Evolutionary conservation across 2,888 invertebrate genomes (phyloP).

Genomic region (Philaethria dido): DNA sequence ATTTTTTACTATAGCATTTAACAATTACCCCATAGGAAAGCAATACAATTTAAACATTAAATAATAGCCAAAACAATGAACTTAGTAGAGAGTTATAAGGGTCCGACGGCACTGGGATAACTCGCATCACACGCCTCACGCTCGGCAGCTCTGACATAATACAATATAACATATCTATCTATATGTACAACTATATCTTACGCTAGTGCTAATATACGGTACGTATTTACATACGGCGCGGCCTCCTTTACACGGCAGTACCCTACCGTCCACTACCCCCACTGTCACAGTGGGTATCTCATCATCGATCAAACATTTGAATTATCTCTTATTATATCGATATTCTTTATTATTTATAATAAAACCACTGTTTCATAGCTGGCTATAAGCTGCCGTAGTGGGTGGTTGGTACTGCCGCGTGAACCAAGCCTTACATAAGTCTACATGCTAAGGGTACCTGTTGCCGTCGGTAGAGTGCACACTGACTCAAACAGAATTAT

Average conservation of each 20-base stretch:
- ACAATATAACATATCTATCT: constrained; percentile 8
- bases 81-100: background rate
- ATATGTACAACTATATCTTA: constrained; percentile 29
- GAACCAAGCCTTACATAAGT: constrained; percentile 12
- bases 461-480: constrained; percentile 22
- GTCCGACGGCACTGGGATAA: background rate
- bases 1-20: too few relatives aligned
- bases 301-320: too few relatives aligned
- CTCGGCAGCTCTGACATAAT: constrained; percentile 1
- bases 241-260: background rate
- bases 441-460: constrained; percentile 19
- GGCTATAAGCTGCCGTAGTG: too few relatives aligned
- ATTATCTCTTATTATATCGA: background rate
- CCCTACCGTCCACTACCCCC: too few relatives aligned
- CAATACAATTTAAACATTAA: background rate
- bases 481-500: constrained; percentile 35
- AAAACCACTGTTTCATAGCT: background rate
- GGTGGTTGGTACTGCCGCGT: background rate
- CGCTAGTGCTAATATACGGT: constrained; percentile 38
- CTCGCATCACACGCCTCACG: background rate
- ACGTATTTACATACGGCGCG: constrained; percentile 48
- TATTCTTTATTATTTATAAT: background rate
- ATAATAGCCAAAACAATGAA: background rate
- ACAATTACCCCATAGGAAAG: background rate
- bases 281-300: too few relatives aligned